Base-by-base conservation (phyloP, 1,140 invertebrate genomes). In the Trichomalopsis sarcophagae region DNA sequence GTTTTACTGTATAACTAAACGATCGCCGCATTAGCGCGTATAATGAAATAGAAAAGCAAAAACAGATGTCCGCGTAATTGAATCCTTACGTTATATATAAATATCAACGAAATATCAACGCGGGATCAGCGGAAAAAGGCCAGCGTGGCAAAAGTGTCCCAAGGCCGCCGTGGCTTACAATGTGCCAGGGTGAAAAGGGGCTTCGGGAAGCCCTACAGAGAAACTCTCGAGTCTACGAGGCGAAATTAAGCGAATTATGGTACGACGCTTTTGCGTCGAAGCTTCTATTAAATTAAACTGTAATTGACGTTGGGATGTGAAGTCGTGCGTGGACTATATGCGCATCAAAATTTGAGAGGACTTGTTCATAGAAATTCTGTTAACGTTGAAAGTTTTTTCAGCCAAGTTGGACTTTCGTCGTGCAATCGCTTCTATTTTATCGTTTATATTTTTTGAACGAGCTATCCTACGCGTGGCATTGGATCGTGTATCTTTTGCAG, bases 161-260 rank as follows among this genome's bases (percentile, higher is more conserved):
- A 66, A 80, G 33, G 33, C 14, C 78, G 17, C 14, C 78, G 17
- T 21, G 17, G 30, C 10, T 10, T 6, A 75, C 17, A 74, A 74
- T 30, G 62, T 50, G 47, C 21, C 21, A 69, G 40, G 36, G 9
- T 23, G 23, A 4, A 47, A 14, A 21, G 44, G 73, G 86, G 82
- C 82, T 86, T 86, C 86, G 73, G 14, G 86, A 86, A 86, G 78
- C 86, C 86, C 82, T 73, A 23, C 11, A 36, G 33, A 44, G 27
- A 9, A 30, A 13, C 33, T n/a, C 62, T 36, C 62, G 66, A 69
- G 40, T n/a, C 75, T 62, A 84, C 81, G 66, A 71, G 66, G 79
- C 44, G 71, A 85, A 84, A 79, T 82, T 86, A 33, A 84, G 10
- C 40, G 80, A 73, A 81, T 81, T 81, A 73, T 30, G 21, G n/a